Conservation (phyloP, 1,140 invertebrate species). For the Drosophila sturtevanti region DNA sequence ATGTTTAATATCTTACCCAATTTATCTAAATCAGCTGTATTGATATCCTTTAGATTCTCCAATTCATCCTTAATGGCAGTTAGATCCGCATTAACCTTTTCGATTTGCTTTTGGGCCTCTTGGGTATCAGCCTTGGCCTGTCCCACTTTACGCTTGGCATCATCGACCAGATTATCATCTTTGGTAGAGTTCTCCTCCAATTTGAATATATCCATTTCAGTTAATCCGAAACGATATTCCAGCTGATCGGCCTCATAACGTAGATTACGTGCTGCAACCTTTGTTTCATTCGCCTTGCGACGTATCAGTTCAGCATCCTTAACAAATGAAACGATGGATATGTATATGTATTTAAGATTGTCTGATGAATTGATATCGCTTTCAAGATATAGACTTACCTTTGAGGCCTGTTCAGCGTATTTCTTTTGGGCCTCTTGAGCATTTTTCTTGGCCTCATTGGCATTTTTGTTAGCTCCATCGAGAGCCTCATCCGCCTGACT, state of each 20-base stretch:
- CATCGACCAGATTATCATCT: slow-evolving; percentile 89
- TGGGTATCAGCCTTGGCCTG: slow-evolving; percentile 92
- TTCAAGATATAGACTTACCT: slow-evolving; percentile 83
- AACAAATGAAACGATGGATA: background rate
- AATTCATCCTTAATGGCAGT: slow-evolving; percentile 91
- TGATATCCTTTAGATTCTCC: slow-evolving; percentile 89
- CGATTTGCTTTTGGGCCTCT: slow-evolving; percentile 90
- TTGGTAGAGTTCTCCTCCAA: slow-evolving; percentile 89
- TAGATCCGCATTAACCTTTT: slow-evolving; percentile 90
- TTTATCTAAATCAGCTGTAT: slow-evolving; percentile 87
- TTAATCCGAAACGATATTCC: slow-evolving; percentile 87
- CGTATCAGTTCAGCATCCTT: slow-evolving; percentile 90
- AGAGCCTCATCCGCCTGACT: slow-evolving; percentile 87
- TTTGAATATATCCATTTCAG: slow-evolving; percentile 87
- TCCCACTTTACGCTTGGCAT: slow-evolving; percentile 91
- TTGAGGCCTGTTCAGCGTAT: slow-evolving; percentile 88
- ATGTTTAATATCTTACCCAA: slow-evolving; percentile 83
- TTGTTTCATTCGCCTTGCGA: slow-evolving; percentile 89
- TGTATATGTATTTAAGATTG: background rate
- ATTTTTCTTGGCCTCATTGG: slow-evolving; percentile 88
- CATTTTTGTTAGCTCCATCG: slow-evolving; percentile 89
- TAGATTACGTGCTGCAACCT: slow-evolving; percentile 88
- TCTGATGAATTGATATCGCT: too few species aligned
- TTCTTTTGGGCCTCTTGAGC: slow-evolving; percentile 90
- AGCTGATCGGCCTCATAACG: slow-evolving; percentile 91